Base-by-base conservation (phyloP, 2,888 invertebrate genomes). In the Lysandra bellargus region DNA sequence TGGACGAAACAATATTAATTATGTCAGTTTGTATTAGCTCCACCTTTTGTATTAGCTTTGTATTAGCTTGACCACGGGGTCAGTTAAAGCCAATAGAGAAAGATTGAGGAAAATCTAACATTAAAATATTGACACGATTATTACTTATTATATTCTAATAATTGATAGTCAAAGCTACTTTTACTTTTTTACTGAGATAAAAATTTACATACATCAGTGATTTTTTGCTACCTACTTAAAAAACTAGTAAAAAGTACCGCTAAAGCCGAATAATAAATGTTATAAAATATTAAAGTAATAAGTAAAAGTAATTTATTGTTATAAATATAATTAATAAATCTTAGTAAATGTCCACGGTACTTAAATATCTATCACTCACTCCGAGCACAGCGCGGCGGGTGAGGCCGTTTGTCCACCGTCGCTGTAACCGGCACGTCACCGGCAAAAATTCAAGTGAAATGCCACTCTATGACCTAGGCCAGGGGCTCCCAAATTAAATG, bases 251-350 rank as follows among this genome's bases (percentile, higher is more conserved):
- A 14, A 69, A 33, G 69, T 37, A 33, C 69, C 69, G 69, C 69
- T 69, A 69, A 69, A 37, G 33, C 14, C 23, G 9, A 17, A 69
- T 14, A 69, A 69, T 69, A 69, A 69, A 69, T 69, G 33, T 37
- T 33, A 69, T 69, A 69, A 69, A 12, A 69, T 69, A 69, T 69
- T 5, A 37, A 69, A 30, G 61, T 69, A 69, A 69, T 69, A 30
- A 69, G 64, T 69, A 69, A 33, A 69, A 33, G 69, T 64, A 64
- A 64, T 69, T 69, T 69, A 69, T 69, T 69, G 17, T 69, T 69
- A 33, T 69, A 33, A 69, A 69, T 69, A 69, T 69, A 69, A 69
- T 69, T 69, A 69, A 69, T 69, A 69, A 69, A 69, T 37, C 69
- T 69, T 33, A 69, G 33, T 17, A 69, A 33, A 14, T 69, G 33